phyloP scores from a whole-genome alignment of 2,797 vertebrate genomes.

The Salarias fasciatus region DNA sequence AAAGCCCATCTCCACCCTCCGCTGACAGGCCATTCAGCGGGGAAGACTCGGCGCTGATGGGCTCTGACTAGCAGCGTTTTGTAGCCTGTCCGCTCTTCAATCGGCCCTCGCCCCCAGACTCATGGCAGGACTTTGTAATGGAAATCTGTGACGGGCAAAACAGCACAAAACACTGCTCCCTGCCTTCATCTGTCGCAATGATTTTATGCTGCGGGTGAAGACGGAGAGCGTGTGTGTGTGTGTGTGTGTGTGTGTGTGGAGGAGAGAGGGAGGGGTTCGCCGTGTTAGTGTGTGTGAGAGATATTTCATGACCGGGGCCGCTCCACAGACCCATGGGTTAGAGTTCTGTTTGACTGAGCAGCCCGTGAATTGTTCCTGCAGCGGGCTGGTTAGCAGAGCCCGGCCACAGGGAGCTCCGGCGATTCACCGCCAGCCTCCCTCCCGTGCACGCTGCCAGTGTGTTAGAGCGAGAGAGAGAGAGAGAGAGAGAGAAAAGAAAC shows the following conservation, averaged over 20 bases:
- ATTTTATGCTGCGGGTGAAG: slow-evolving; percentile 73
- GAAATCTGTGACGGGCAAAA: slow-evolving; percentile 79
- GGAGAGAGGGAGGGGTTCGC: slow-evolving; percentile 11
- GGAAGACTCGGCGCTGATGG: slow-evolving; percentile 71
- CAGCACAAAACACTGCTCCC: slow-evolving; percentile 75
- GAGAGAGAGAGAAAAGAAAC: slow-evolving; percentile 43
- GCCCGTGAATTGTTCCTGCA: slow-evolving; percentile 67
- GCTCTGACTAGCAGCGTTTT: slow-evolving; percentile 76
- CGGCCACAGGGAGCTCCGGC: slow-evolving; percentile 46
- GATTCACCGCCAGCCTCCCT: slow-evolving; percentile 21
- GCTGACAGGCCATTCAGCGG: slow-evolving; percentile 70
- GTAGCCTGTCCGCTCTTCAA: slow-evolving; percentile 74
- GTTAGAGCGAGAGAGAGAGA: slow-evolving; percentile 7
- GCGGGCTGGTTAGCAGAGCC: slow-evolving; percentile 61
- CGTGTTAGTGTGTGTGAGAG: slow-evolving; percentile 38
- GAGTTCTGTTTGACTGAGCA: slow-evolving; percentile 73
- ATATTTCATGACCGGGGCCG: slow-evolving; percentile 68
- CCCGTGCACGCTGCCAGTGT: slow-evolving; percentile 5
- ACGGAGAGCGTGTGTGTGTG: slow-evolving; percentile 52
- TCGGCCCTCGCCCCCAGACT: slow-evolving; percentile 67
- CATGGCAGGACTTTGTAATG: slow-evolving; percentile 80
- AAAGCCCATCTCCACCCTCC: slow-evolving; percentile 71
- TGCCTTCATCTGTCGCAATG: slow-evolving; percentile 77
- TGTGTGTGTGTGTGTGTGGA: slow-evolving; percentile 39
- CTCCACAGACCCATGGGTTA: slow-evolving; percentile 69